Base-by-base conservation (phyloP, 92 coral and sea anemone genomes). In the Phenganax marumi region DNA sequence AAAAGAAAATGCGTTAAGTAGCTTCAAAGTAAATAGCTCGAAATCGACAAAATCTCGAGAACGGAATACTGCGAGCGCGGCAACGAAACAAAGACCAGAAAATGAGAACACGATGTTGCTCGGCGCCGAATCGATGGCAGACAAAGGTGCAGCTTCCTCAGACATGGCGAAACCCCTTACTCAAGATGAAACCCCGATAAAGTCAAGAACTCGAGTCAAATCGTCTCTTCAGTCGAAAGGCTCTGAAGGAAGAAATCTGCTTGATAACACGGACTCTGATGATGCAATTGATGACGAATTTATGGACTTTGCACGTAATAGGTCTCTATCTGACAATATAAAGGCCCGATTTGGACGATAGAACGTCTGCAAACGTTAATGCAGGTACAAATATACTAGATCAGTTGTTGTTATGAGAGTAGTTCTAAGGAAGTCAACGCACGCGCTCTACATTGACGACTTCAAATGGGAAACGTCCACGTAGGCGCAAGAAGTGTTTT, bases 221-320 rank as follows among this genome's bases (percentile, higher is more conserved):
- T 43, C 83, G 16, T 2, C 33, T 12, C 23, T 57, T 5, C 83
- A 60, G 66, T 43, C 73, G 17, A 78, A 78, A 61, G 58, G 83
- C 47, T 73, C 73, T 6, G 83, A 78, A 78, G 83, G 83, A 17
- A 14, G 50, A 22, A 72, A 72, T 10, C 73, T 78, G 17, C 49
- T 78, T 21, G 83, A 78, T 48, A 78, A 78, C 68, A 48, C 51
- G 17, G 83, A 78, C 33, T 57, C 83, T 48, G 83, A 78, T 26
- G 83, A 78, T 5, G 83, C 43, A n/a, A 61, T 78, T 78, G 83
- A 78, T 78, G 83, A 78, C 83, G 83, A 78, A 62, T 78, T 78
- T 61, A 78, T 57, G 6, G 33, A 78, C 58, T 50, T 78, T 8
- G 83, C 83, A 48, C 72, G 83, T 0, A 57, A 65, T 33, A 78